A percentile compares a stretch with the other conserved stretches of the same genome.
Conservation (phyloP, 2,113 vertebrate species). For the Syngnathus floridae region DNA sequence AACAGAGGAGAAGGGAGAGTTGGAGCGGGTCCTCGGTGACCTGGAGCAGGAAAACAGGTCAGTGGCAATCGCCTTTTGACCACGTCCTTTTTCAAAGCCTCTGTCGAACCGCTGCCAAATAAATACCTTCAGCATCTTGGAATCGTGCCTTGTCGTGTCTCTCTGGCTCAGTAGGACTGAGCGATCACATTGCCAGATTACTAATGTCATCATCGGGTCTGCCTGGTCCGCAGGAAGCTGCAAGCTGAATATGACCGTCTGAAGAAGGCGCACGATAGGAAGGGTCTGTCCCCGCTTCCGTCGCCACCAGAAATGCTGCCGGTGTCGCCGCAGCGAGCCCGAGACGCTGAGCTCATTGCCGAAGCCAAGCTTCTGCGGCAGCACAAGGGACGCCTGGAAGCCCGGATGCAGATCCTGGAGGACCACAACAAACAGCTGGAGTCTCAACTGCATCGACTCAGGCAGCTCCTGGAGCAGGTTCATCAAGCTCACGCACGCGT, state of each 20-base stretch:
- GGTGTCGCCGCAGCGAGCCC: slow-evolving; percentile 86
- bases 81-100: background rate
- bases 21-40: slow-evolving; percentile 93
- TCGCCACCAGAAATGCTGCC: slow-evolving; percentile 95
- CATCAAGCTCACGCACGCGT: slow-evolving; percentile 4
- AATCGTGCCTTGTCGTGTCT: background rate
- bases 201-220: background rate
- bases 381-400: slow-evolving; percentile 97
- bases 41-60: slow-evolving; percentile 97
- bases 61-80: slow-evolving; percentile 6
- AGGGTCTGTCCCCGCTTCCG: slow-evolving; percentile 90
- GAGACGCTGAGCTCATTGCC: slow-evolving; percentile 95
- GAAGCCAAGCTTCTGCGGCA: slow-evolving; percentile 96
- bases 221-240: slow-evolving; percentile 75
- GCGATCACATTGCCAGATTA: background rate
- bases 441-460: slow-evolving; percentile 89
- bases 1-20: slow-evolving; percentile 94
- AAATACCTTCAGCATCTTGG: background rate
- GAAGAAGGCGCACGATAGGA: slow-evolving; percentile 92
- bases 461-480: slow-evolving; percentile 97
- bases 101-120: background rate
- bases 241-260: slow-evolving; percentile 92
- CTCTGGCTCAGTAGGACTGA: background rate
- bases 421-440: slow-evolving; percentile 99
- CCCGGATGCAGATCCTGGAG: slow-evolving; percentile 98